Evolutionary conservation across 1,140 invertebrate species (phyloP).

Genomic region (Diplogasteroides magnus): DNA sequence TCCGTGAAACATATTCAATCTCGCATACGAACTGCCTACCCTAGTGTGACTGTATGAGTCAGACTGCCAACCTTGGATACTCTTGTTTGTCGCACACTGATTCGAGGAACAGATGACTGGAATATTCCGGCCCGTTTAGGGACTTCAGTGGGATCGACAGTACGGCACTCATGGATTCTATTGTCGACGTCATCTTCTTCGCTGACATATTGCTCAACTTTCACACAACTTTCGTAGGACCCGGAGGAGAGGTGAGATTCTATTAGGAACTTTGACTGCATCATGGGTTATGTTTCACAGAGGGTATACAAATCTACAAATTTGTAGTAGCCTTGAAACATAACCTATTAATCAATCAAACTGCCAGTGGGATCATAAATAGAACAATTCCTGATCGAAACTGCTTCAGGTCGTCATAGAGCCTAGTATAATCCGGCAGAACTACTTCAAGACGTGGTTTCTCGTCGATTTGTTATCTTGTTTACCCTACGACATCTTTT

Average conservation of each 20-base stretch:
- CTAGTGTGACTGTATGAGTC: too few species aligned
- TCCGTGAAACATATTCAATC: too few species aligned
- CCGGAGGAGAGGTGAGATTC: conserved; percentile 73
- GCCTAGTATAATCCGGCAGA: conserved; percentile 92
- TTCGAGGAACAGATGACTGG: too few species aligned
- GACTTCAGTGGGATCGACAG: conserved; percentile 86
- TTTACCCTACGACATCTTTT: conserved; percentile 99
- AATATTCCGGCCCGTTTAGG: too few species aligned
- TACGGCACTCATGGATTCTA: conserved; percentile 91
- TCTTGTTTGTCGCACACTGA: too few species aligned
- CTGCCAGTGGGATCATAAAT: not conserved
- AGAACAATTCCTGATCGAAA: not conserved
- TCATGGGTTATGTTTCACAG: too few species aligned
- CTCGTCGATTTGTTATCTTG: conserved; percentile 97
- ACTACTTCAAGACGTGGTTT: conserved; percentile 99
- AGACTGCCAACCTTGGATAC: too few species aligned
- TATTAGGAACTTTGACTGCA: too few species aligned
- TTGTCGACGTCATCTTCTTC: conserved; percentile 99
- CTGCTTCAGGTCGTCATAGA: conserved; percentile 76
- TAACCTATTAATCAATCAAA: too few species aligned
- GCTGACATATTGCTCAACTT: conserved; percentile 99
- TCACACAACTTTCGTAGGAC: conserved; percentile 98
- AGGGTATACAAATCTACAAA: too few species aligned
- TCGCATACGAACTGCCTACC: too few species aligned
- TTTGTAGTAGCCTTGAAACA: too few species aligned